These are phyloP conservation scores for Burhinus bistriatus DNA, from an alignment of 2,113 vertebrate genomes.

Conservation along the genomic window DNA sequence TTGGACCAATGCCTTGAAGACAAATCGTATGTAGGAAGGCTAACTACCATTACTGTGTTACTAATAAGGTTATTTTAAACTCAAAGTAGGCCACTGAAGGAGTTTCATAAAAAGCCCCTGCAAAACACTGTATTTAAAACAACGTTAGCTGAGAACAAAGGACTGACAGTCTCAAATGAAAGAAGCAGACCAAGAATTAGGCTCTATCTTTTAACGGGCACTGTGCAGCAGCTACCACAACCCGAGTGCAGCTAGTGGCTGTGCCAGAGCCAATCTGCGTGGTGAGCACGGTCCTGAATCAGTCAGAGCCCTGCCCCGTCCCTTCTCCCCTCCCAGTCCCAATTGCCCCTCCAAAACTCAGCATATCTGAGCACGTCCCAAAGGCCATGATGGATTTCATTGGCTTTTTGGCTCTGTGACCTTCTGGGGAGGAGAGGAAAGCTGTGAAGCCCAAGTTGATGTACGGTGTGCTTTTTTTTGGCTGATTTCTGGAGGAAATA, in stretches of 20 bases:
- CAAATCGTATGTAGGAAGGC: neutral
- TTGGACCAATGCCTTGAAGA: neutral
- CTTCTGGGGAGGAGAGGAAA: neutral
- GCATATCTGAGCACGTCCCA: rapidly evolving
- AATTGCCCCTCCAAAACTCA: neutral
- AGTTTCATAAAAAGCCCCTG: neutral
- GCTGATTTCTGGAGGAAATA: neutral
- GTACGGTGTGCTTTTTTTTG: neutral
- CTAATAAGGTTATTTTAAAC: conserved; percentile 60
- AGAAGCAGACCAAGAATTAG: neutral
- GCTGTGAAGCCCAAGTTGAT: neutral
- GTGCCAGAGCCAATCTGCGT: neutral
- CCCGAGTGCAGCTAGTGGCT: too few relatives aligned
- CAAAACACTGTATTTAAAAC: neutral
- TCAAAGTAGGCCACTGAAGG: conserved; percentile 24
- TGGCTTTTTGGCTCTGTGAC: neutral
- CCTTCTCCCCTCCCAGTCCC: neutral
- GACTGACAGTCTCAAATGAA: neutral
- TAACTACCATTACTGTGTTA: conserved; percentile 6
- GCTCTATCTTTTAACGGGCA: neutral
- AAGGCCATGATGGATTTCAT: neutral
- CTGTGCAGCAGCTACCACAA: neutral
- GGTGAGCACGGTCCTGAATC: neutral
- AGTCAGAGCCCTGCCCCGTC: neutral
- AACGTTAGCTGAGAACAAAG: neutral